phyloP scores from a whole-genome alignment of 2,113 vertebrate species.

The Entomyzon cyanotis region DNA sequence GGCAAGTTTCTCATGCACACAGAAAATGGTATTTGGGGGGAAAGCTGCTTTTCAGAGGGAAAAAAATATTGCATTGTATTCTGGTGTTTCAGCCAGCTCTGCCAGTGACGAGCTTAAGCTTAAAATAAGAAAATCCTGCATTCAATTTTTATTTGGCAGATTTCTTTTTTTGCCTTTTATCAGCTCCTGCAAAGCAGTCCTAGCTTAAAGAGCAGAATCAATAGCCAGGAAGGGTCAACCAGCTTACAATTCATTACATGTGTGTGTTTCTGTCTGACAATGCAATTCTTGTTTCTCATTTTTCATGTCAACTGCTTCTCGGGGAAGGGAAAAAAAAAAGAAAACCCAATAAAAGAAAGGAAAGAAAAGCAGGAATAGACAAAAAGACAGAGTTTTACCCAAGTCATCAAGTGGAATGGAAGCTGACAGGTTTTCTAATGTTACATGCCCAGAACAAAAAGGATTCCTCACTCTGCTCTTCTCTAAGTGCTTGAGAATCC shows the following conservation, averaged over 20 bases:
- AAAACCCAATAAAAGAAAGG: not conserved
- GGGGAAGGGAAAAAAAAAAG: rapidly evolving
- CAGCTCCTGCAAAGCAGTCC: not conserved
- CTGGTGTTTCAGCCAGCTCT: not conserved
- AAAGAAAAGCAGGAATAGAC: conserved; percentile 20
- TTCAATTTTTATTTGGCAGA: conserved; percentile 5
- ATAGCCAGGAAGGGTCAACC: conserved; percentile 29
- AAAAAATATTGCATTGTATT: not conserved
- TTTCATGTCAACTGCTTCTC: conserved; percentile 37
- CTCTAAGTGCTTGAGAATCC: not conserved
- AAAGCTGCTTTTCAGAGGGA: not conserved
- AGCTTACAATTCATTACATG: conserved; percentile 56
- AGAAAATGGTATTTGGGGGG: not conserved
- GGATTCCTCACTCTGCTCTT: conserved; percentile 19
- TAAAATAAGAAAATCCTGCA: not conserved
- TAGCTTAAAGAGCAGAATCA: conserved; percentile 7
- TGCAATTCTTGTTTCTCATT: conserved; percentile 38
- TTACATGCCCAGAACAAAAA: conserved; percentile 53
- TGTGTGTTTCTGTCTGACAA: conserved; percentile 20
- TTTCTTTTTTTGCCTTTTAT: not conserved
- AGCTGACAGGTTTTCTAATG: conserved; percentile 59
- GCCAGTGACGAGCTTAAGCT: not conserved
- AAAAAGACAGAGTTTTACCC: conserved; percentile 47
- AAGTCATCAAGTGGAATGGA: conserved; percentile 26
- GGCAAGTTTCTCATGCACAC: not conserved